Conservation (phyloP, 2,113 vertebrate species). For the Piaya cayana region DNA sequence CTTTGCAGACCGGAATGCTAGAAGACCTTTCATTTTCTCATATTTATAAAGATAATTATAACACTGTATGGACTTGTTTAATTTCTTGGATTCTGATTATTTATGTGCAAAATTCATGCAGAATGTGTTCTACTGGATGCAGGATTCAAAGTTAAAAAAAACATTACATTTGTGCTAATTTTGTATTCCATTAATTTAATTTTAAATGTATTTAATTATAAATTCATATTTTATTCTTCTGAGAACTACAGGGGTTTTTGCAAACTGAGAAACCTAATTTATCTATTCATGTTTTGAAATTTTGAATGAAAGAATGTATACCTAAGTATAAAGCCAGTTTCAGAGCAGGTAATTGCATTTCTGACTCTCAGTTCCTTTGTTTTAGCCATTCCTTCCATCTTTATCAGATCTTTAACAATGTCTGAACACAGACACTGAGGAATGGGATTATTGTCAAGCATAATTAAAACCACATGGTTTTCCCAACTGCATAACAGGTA, state of each 20-base stretch:
- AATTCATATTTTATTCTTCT: neutral
- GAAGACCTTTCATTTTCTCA: neutral
- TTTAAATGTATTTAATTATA: neutral
- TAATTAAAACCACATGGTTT: constrained; percentile 23
- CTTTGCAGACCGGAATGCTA: neutral
- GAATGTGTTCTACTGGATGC: neutral
- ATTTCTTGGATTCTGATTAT: neutral
- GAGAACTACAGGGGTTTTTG: rapidly evolving
- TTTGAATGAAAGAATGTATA: neutral
- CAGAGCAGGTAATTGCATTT: neutral
- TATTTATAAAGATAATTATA: neutral
- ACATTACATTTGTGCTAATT: neutral
- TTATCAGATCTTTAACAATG: neutral
- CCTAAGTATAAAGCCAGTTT: neutral
- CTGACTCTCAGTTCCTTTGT: neutral
- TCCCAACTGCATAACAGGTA: neutral
- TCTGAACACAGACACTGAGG: constrained; percentile 4
- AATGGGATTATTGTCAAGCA: constrained; percentile 6
- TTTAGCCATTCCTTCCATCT: neutral
- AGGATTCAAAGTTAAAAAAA: neutral
- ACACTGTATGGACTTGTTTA: neutral
- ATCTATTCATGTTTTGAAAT: neutral
- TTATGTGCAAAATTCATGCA: neutral
- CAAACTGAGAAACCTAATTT: neutral
- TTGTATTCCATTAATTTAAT: neutral